Percentiles rank a stretch among this genome's conserved stretches.
Evolutionary conservation across 1,140 invertebrate genomes (phyloP).

Genomic region (Globodera ellingtonae): DNA sequence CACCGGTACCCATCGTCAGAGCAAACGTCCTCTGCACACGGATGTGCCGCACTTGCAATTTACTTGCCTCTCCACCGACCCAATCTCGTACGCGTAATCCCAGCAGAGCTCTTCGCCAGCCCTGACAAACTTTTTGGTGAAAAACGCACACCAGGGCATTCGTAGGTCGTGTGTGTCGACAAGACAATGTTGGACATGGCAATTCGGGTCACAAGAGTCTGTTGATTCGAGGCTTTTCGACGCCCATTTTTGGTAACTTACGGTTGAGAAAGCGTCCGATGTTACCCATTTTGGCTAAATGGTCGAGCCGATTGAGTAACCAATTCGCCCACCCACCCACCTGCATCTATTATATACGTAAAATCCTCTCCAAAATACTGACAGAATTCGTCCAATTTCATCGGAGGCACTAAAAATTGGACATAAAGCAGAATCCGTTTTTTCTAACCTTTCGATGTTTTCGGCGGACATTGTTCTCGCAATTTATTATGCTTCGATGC

Average conservation of each 20-base stretch:
- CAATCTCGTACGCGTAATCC: constrained; percentile 34
- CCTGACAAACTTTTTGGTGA: constrained; percentile 37
- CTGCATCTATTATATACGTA: constrained; percentile 32
- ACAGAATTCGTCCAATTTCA: constrained; percentile 25
- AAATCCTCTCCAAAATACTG: constrained; percentile 38
- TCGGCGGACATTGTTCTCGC: not conserved
- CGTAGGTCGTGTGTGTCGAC: constrained; percentile 32
- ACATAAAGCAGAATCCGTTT: not conserved
- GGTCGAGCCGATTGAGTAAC: not conserved
- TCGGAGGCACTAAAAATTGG: constrained; percentile 2
- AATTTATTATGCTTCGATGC: not conserved
- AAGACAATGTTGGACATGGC: constrained; percentile 29
- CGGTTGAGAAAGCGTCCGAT: constrained; percentile 40
- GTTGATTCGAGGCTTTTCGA: not conserved
- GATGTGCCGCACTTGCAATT: constrained; percentile 30
- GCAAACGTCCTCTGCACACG: constrained; percentile 27
- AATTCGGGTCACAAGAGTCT: constrained; percentile 36
- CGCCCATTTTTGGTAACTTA: not conserved
- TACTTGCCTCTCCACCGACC: constrained; percentile 24
- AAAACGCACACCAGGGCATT: constrained; percentile 36
- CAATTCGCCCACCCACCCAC: not conserved
- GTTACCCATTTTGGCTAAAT: constrained; percentile 31
- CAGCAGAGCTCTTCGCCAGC: constrained; percentile 35
- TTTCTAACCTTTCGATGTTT: not conserved
- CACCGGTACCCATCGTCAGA: constrained; percentile 4